Evolutionary conservation across 2,888 invertebrate genomes (phyloP), one percentile per base, ranked within the genome.

Genomic region (Mimas tiliae): DNA sequence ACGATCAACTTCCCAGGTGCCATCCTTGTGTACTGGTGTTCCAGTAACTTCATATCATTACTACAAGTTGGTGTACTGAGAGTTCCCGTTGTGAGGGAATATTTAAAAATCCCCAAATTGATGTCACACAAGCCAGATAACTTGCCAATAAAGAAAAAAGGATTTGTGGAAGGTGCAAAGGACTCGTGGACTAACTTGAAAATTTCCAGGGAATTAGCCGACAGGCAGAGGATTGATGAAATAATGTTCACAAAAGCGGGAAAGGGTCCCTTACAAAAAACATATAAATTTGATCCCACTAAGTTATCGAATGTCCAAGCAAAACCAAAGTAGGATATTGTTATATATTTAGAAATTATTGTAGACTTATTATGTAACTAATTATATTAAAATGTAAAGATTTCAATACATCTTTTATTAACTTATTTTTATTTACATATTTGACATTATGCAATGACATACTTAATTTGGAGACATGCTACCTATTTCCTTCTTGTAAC

Each of bases 1-100:
- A 97, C 96, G 9, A 94, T 98, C 53, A 96, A 97, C 83, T 99
- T 99, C 81, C 97, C 98, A 12, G 96, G 97, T 19, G 98, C 97
- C 0, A 96, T 99, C 80, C 93, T 98, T 53, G 96, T 96, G 45
- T 99, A 99, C 83, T 99, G 99, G 99, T 95, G 96, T 16, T 96
- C 97, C 34, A 97, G 96, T 75, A 99, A 99, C 86, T 95, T 97
- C 58, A 95, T 98, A 71, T 98, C 98, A 0, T 86, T 99, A 4
- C 71, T 94, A 0, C 98, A 98, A 95, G 97, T 97, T 8, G 95
- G 95, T 9, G 65, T 98, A 65, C 87, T 99, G 14, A 96, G 95
- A 88, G 94, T 97, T 70, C 97, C 98, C 9, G 84, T 90, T 33
- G 96, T 99, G 0, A 94, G 97, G 76, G 92, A 94, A 0, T 96